Percentiles rank a stretch among this genome's conserved stretches.
phyloP scores from a whole-genome alignment of 2,888 invertebrate genomes.

The Frankliniella fusca region DNA sequence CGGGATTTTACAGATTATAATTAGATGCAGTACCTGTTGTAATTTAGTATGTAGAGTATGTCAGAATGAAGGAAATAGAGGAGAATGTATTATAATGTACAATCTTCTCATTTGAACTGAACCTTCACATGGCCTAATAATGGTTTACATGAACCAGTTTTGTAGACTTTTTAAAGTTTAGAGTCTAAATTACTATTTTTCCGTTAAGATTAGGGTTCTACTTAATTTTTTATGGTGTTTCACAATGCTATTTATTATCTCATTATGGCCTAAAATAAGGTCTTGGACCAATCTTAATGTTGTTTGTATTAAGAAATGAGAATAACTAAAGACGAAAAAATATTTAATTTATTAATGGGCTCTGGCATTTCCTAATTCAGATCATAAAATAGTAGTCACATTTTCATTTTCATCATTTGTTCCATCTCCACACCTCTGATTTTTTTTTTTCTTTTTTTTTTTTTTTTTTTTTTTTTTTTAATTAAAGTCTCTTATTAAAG shows the following conservation, averaged over 20 bases:
- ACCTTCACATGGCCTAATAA: slow-evolving; percentile 6
- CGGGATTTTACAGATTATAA: neutral
- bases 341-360: no score
- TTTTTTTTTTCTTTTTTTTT: neutral
- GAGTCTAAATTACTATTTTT: neutral
- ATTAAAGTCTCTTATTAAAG: neutral
- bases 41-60: neutral
- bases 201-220: neutral
- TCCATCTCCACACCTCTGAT: neutral
- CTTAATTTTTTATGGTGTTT: neutral
- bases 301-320: neutral
- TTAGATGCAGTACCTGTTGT: neutral
- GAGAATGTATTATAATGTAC: neutral
- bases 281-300: slow-evolving; percentile 9
- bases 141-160: neutral
- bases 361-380: neutral
- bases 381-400: neutral
- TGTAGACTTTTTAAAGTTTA: neutral
- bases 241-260: neutral
- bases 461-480: neutral
- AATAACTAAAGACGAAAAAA: neutral
- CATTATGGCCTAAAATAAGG: neutral
- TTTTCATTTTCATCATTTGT: neutral
- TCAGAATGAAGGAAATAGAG: neutral
- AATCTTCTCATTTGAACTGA: slow-evolving; percentile 2